Evolutionary conservation across 2,888 invertebrate species (phyloP), one percentile per base, ranked within the genome.

Genomic region (Cosmia trapezina): DNA sequence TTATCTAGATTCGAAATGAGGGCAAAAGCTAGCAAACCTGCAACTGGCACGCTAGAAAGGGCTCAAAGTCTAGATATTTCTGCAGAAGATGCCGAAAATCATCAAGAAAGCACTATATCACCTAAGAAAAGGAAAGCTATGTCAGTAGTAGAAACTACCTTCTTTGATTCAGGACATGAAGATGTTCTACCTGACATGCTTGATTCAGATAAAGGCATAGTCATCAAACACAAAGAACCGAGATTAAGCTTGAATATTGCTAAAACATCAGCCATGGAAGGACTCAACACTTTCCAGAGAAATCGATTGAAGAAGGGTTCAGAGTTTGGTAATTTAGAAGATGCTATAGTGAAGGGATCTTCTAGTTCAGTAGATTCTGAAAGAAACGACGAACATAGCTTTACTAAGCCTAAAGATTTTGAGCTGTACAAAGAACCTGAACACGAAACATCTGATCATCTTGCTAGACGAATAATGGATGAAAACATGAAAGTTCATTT

Each of bases 11-110:
- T 98, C 78, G 95, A 96, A 87, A 77, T 95, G 14, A 91, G 94
- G 85, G 83, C 95, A 54, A 96, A 94, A 80, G 89, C 94, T 37
- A 96, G 90, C 81, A 94, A 96, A 76, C 95, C 96, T 12, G 91
- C 96, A 5, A 93, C 96, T 5, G 97, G 97, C 5, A 97, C 97
- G 14, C 91, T 98, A 70, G 98, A 98, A 93, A 96, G 98, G 80
- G 98, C 98, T 0, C 98, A 98, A 89, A 98, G 98, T 86, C 94
- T 98, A 59, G 98, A 98, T 83, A 97, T 98, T 91, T 97, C 97
- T 64, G 94, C 94, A 8, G 96, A 96, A 77, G 96, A 96, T 81
- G 91, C 89, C n/a, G 96, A 96, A 85, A 93, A 92, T 59, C 92
- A 92, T 62, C 92, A 92, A 73, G 96, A 96, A 85, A 95, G 89